Conservation (phyloP, 2,113 vertebrate genomes). For the Sterrhoptilus dennistouni region DNA sequence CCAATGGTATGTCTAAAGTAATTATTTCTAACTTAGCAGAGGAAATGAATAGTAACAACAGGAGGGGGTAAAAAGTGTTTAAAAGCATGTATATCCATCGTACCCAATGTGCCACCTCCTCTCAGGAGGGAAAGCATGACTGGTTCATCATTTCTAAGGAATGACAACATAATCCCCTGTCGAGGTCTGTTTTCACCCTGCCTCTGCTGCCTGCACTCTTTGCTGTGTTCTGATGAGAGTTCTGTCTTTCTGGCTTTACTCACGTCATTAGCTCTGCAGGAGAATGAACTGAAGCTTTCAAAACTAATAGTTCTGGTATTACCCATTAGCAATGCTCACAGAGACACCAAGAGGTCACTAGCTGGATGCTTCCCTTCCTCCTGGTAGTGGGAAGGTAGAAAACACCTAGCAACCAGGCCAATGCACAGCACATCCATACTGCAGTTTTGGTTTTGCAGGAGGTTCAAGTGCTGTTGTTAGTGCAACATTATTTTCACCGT, state of each 20-base stretch:
- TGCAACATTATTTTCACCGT: background rate
- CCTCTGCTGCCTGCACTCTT: background rate
- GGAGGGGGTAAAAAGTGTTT: background rate
- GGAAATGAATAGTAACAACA: background rate
- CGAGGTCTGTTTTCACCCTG: background rate
- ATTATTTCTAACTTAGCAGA: background rate
- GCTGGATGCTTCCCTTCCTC: background rate
- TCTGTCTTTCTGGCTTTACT: slow-evolving; percentile 8
- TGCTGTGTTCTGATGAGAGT: background rate
- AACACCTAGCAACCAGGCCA: background rate
- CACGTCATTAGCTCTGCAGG: background rate
- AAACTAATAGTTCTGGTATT: background rate
- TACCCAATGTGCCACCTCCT: background rate
- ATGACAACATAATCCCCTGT: background rate
- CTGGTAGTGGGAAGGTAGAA: background rate
- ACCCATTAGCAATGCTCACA: background rate
- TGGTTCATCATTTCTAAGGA: background rate
- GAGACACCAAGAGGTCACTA: background rate
- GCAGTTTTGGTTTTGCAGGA: background rate
- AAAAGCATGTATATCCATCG: background rate
- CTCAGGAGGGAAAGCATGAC: background rate
- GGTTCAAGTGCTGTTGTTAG: background rate
- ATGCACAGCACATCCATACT: background rate
- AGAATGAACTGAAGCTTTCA: slow-evolving; percentile 2
- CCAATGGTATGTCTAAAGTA: background rate